Percentiles rank a stretch among this genome's conserved stretches.
phyloP scores from a whole-genome alignment of 2,888 invertebrate genomes.

The Aplocera efformata region DNA sequence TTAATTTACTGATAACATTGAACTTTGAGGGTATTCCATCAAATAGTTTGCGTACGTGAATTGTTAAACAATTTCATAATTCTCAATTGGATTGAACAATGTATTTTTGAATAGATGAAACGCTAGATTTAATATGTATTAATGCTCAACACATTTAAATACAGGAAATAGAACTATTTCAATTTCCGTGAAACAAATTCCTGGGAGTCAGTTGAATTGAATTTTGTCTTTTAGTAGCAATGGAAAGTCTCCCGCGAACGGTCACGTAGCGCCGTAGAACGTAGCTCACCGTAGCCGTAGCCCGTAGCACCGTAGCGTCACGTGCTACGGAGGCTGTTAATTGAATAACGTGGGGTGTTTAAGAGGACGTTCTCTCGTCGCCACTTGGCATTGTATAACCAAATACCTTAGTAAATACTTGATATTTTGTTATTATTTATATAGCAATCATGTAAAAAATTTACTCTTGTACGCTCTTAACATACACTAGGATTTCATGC shows the following conservation, averaged over 20 bases:
- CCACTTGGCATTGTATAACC: background rate
- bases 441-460: no score
- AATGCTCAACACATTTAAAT: background rate
- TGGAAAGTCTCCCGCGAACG: constrained; percentile 19
- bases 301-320: constrained; percentile 34
- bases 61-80: background rate
- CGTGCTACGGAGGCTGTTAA: constrained; percentile 57
- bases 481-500: no score
- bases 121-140: no score
- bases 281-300: constrained; percentile 1
- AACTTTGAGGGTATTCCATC: constrained; percentile 12
- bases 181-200: constrained; percentile 16
- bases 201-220: constrained; percentile 26
- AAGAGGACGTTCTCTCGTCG: constrained; percentile 40
- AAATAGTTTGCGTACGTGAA: constrained; percentile 6
- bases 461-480: no score
- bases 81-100: background rate
- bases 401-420: no score
- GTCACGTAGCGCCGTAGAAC: constrained; percentile 35
- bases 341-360: constrained; percentile 47
- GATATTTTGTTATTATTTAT: no score
- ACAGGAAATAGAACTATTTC: constrained; percentile 14
- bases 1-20: constrained; percentile 22
- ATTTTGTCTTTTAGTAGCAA: constrained; percentile 15
- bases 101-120: no score